Base-by-base conservation (phyloP, 2,888 invertebrate genomes). In the Tetragnatha montana region DNA sequence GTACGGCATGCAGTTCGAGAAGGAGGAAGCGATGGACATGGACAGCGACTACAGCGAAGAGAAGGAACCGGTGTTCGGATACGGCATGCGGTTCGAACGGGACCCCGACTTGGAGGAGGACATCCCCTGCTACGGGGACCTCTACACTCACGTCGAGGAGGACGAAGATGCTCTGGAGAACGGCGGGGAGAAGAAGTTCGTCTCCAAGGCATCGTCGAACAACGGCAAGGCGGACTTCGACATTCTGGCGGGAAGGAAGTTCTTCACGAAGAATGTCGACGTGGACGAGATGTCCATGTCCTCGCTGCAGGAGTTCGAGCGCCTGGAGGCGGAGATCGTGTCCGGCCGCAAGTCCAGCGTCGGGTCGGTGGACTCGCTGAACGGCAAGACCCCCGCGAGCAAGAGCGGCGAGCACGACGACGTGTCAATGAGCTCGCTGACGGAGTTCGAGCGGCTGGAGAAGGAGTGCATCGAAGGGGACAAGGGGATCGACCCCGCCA, bases 371-470 rank as follows among this genome's bases (percentile, higher is more conserved):
- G 91, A 90, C 83, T 91, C 90, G 19, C 73, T 89, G 50, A 91
- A 90, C 81, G 90, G 90, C 47, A 88, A 88, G 50, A 78, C 49
- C 6, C 50, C 73, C 0, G 68, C 47, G 17, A 87, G 88, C 12
- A 91, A 90, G 92, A 95, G 95, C 92, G 96, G 96, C n/a, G 98
- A 98, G 92, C 96, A 97, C 93, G 98, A 98, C 93, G 97, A 98
- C 93, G 95, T 97, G 74, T 98, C 98, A 0, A 96, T 98, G 93
- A 97, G 96, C 91, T 98, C 98, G 6, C 94, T 98, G 89, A 97
- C 98, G 93, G 98, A 98, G 93, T 98, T 98, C 94, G 98, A 98
- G 94, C 96, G 96, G 91, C 94, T 98, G 17, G 98, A 98, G 94
- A 96, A 95, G 92, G 96, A 97, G 0, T 91, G 91, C 19, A 51